Percentiles rank a stretch among this genome's conserved stretches.
phyloP scores from a whole-genome alignment of 2,113 vertebrate species.

The Thomomys bottae region DNA sequence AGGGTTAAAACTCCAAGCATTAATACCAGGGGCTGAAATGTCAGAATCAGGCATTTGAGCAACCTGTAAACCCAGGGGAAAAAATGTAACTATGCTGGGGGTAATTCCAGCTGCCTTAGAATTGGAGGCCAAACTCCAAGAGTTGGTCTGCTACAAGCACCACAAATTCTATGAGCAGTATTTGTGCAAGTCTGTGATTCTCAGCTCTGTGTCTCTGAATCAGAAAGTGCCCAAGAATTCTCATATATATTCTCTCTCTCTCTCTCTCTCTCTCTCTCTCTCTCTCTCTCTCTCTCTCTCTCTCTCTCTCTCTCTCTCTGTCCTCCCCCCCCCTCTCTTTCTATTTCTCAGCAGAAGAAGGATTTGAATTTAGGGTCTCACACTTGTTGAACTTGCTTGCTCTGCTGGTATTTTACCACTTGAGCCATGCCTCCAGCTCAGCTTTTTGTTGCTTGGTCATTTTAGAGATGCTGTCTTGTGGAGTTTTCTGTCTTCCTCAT shows the following conservation, averaged over 20 bases:
- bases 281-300: no score
- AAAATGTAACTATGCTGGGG: conserved; percentile 50
- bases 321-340: no score
- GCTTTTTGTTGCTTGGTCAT: no score
- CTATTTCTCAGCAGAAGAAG: no score
- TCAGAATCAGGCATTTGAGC: not conserved
- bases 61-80: conserved; percentile 46
- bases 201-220: conserved; percentile 67
- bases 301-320: not conserved
- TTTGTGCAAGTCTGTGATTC: conserved; percentile 66
- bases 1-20: not conserved
- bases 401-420: no score
- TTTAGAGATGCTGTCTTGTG: no score
- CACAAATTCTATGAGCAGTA: not conserved
- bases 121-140: conserved; percentile 65
- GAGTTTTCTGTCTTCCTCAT: no score
- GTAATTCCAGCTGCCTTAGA: conserved; percentile 47
- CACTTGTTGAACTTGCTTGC: no score
- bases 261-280: not conserved
- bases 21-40: not conserved
- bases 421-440: no score
- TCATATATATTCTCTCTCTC: no score
- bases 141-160: conserved; percentile 43
- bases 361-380: no score
- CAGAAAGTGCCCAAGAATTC: not conserved